These are phyloP conservation scores for Cyphomyrus plagiostoma DNA, from an alignment of 2,113 vertebrate genomes.

Conservation along the genomic window DNA sequence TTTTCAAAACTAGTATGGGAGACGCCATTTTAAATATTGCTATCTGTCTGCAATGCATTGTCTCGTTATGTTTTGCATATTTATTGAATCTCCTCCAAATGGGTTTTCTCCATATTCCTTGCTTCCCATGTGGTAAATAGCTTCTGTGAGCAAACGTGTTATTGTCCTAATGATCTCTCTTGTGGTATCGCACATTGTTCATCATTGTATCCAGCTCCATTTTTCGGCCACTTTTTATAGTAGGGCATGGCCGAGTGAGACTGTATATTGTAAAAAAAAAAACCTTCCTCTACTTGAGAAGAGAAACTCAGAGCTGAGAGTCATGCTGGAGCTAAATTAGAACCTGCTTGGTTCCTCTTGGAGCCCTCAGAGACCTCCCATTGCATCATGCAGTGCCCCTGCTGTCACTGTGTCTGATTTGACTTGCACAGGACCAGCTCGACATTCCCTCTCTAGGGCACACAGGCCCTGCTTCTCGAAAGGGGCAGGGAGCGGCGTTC, in stretches of 20 bases:
- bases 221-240: neutral
- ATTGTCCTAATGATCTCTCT: slow-evolving; percentile 27
- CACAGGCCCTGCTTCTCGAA: neutral
- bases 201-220: slow-evolving; percentile 20
- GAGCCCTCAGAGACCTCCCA: neutral
- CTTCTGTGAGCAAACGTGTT: slow-evolving; percentile 29
- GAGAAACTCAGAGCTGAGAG: neutral
- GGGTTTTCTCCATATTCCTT: slow-evolving; percentile 18
- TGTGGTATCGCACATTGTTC: slow-evolving; percentile 20
- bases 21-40: neutral
- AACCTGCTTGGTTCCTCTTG: neutral
- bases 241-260: neutral
- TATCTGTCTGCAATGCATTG: neutral
- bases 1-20: neutral
- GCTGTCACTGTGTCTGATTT: neutral
- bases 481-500: neutral
- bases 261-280: neutral
- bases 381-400: neutral
- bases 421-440: neutral
- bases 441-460: neutral
- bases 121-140: slow-evolving; percentile 26
- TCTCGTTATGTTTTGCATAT: slow-evolving; percentile 17
- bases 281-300: neutral
- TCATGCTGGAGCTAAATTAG: neutral
- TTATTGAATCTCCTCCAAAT: slow-evolving; percentile 22